A percentile compares a stretch with the other conserved stretches of the same genome.
phyloP scores from a whole-genome alignment of 2,888 invertebrate genomes.

The Diarsia brunnea region DNA sequence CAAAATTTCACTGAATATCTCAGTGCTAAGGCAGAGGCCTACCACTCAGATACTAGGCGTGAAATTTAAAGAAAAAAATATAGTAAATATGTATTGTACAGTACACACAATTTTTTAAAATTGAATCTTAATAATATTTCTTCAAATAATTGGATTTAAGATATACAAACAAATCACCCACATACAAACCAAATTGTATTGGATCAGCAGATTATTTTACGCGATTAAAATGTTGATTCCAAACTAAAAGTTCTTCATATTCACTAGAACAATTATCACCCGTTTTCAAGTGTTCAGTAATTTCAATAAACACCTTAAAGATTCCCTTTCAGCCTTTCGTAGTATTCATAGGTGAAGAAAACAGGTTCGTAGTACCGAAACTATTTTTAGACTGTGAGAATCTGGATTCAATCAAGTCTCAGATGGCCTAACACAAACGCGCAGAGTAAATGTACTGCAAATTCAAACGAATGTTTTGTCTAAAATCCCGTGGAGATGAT shows the following conservation, averaged over 20 bases:
- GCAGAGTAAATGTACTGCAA: not conserved
- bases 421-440: not conserved
- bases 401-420: conserved; percentile 36
- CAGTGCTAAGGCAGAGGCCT: no score
- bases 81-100: no score
- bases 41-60: no score
- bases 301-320: not conserved
- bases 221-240: no score
- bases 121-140: no score
- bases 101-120: no score
- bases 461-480: not conserved
- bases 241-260: not conserved
- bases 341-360: conserved; percentile 10
- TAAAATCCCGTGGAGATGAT: not conserved
- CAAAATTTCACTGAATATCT: no score
- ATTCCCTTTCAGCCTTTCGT: not conserved
- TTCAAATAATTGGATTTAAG: no score
- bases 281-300: not conserved
- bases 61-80: no score
- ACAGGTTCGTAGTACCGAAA: not conserved
- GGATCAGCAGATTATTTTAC: no score
- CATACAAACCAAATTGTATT: no score
- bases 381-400: conserved; percentile 6
- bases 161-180: no score
- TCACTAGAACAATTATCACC: not conserved